Evolutionary conservation across 2,113 vertebrate genomes (phyloP).

Genomic region (Microtus oregoni): DNA sequence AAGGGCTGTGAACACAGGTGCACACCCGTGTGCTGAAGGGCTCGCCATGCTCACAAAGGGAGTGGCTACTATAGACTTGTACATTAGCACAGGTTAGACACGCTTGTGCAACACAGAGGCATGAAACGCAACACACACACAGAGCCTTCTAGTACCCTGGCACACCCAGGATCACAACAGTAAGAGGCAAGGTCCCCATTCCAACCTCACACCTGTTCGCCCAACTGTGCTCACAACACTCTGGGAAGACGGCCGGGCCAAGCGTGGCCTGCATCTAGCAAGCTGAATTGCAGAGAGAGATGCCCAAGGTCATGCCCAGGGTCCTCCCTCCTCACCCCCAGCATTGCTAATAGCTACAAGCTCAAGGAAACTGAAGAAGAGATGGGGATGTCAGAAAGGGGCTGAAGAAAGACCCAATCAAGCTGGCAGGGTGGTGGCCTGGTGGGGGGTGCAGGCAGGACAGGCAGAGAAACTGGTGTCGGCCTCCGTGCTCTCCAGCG

Average conservation of each 20-base stretch:
- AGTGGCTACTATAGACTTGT: neutral
- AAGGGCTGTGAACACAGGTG: neutral
- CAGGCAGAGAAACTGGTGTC: neutral
- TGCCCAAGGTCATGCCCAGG: neutral
- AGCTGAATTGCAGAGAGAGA: neutral
- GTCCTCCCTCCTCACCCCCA: neutral
- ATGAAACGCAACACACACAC: rapidly evolving
- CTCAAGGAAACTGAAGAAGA: neutral
- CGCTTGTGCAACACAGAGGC: neutral
- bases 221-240: neutral
- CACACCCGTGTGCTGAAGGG: neutral
- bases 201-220: rapidly evolving
- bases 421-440: neutral
- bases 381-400: neutral
- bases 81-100: neutral
- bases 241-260: neutral
- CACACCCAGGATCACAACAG: neutral
- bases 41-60: too few species aligned
- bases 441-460: rapidly evolving
- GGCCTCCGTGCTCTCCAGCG: neutral
- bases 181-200: rapidly evolving
- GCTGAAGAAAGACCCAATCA: neutral
- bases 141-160: rapidly evolving
- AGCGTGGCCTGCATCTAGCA: neutral
- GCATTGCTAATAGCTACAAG: neutral